Percentiles rank a stretch among this genome's conserved stretches.
Evolutionary conservation across 2,888 invertebrate genomes (phyloP).

Genomic region (Drosophila kambysellisi): DNA sequence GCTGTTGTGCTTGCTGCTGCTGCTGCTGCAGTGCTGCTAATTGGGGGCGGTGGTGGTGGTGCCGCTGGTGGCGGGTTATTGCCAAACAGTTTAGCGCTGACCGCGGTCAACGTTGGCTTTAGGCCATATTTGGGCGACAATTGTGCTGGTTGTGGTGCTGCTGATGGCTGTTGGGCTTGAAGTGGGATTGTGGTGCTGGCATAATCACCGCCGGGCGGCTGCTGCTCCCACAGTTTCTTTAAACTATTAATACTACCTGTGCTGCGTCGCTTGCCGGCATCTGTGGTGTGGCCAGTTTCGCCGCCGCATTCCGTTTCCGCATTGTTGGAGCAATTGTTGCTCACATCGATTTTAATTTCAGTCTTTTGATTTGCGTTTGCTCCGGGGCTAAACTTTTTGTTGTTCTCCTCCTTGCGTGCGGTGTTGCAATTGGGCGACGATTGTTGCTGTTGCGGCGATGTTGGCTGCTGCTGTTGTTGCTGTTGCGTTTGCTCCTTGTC

Average conservation of each 20-base stretch:
- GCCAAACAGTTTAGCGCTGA: slow-evolving; percentile 65
- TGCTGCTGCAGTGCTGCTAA: slow-evolving; percentile 54
- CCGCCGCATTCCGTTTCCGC: slow-evolving; percentile 41
- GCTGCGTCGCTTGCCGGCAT: slow-evolving; percentile 93
- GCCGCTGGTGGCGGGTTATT: slow-evolving; percentile 83
- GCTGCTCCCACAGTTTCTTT: slow-evolving; percentile 95
- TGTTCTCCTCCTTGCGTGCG: slow-evolving; percentile 57
- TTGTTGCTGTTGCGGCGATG: slow-evolving; percentile 49
- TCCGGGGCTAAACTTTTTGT: slow-evolving; percentile 58
- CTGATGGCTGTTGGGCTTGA: slow-evolving; percentile 42
- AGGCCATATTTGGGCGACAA: slow-evolving; percentile 86
- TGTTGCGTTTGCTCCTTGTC: slow-evolving; percentile 85
- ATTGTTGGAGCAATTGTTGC: slow-evolving; percentile 62
- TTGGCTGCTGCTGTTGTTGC: slow-evolving; percentile 32
- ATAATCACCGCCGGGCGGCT: slow-evolving; percentile 71
- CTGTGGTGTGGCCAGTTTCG: slow-evolving; percentile 46
- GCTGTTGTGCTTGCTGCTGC: slow-evolving; percentile 49
- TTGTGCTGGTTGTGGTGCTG: slow-evolving; percentile 51
- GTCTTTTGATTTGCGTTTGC: slow-evolving; percentile 83
- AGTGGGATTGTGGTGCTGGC: slow-evolving; percentile 71
- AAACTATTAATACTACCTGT: slow-evolving; percentile 96
- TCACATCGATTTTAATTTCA: slow-evolving; percentile 85
- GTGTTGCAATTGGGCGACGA: slow-evolving; percentile 47
- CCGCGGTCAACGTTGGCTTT: slow-evolving; percentile 83
- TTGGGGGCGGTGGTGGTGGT: slow-evolving; percentile 83